Evolutionary conservation across 2,888 invertebrate genomes (phyloP).

Genomic region (Dastarcus helophoroides): DNA sequence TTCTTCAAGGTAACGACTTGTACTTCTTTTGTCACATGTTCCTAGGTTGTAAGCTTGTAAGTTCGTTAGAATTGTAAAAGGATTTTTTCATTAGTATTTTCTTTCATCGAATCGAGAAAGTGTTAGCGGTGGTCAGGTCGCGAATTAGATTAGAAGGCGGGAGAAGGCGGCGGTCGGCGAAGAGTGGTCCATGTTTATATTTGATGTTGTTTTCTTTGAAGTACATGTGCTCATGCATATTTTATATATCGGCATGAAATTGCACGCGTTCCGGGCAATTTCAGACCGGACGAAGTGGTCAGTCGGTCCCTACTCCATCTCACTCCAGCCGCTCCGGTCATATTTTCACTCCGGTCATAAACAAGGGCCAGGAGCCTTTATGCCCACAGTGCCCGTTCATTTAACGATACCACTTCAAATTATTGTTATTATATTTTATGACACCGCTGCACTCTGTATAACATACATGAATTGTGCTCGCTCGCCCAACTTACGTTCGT

Average conservation of each 20-base stretch:
- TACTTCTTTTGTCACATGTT: too few relatives aligned
- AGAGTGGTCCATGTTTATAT: too few relatives aligned
- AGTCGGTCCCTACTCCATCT: conserved; percentile 11
- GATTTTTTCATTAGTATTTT: too few relatives aligned
- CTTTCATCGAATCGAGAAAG: too few relatives aligned
- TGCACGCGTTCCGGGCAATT: conserved; percentile 24
- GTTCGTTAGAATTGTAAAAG: too few relatives aligned
- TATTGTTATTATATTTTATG: conserved; percentile 27
- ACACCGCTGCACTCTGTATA: conserved; percentile 6
- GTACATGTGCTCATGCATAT: conserved; percentile 17
- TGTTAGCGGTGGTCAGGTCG: too few relatives aligned
- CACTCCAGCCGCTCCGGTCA: neutral
- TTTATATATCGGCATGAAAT: conserved; percentile 24
- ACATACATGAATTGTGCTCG: neutral
- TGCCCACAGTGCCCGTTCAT: conserved; percentile 23
- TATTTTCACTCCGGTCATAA: conserved; percentile 17
- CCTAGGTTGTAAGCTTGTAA: too few relatives aligned
- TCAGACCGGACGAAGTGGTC: conserved; percentile 23
- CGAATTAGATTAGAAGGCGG: too few relatives aligned
- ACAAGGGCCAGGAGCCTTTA: conserved; percentile 26
- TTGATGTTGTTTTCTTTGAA: conserved; percentile 17
- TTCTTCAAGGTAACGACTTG: too few relatives aligned
- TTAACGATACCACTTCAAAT: conserved; percentile 26
- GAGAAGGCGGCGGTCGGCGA: too few relatives aligned
- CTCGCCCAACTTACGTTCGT: too few relatives aligned